A percentile compares a stretch with the other conserved stretches of the same genome.
phyloP scores from a whole-genome alignment of 2,797 vertebrate genomes.

The Denticeps clupeoides region DNA sequence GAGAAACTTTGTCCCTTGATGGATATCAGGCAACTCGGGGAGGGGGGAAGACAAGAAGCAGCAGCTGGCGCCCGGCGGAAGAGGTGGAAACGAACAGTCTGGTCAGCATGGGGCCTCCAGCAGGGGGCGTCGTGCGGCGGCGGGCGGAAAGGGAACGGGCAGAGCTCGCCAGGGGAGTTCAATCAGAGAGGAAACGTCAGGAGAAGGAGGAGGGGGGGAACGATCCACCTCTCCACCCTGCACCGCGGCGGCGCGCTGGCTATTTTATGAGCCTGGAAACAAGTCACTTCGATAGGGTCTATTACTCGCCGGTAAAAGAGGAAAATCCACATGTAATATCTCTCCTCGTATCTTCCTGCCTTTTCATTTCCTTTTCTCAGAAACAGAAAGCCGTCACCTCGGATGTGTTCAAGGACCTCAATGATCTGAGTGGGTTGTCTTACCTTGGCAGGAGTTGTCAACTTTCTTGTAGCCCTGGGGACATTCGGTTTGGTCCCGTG shows the following conservation, averaged over 20 bases:
- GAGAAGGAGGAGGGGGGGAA: no score
- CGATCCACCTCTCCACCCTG: no score
- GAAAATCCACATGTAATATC: no score
- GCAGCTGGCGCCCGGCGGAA: neutral
- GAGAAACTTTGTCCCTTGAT: neutral
- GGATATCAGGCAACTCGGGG: constrained; percentile 9
- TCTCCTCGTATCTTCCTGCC: no score
- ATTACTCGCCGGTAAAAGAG: no score
- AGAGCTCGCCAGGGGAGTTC: no score
- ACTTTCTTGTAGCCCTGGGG: constrained; percentile 84
- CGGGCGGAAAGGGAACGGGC: no score
- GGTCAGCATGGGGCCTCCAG: neutral
- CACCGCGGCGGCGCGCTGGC: no score
- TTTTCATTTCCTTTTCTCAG: neutral
- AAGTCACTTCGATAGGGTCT: no score
- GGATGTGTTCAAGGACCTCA: neutral
- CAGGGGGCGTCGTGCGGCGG: constrained; percentile 2
- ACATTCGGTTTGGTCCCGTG: constrained; percentile 70
- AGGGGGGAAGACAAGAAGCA: constrained; percentile 7
- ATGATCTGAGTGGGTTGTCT: neutral
- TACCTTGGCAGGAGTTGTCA: constrained; percentile 94
- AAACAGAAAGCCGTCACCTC: neutral
- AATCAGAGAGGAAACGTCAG: no score
- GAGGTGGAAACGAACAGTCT: neutral
- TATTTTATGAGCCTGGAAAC: no score